Percentiles rank a stretch among this genome's conserved stretches.
These are phyloP conservation scores for Drosophila mayri DNA, from an alignment of 1,140 invertebrate genomes.

Conservation along the genomic window DNA sequence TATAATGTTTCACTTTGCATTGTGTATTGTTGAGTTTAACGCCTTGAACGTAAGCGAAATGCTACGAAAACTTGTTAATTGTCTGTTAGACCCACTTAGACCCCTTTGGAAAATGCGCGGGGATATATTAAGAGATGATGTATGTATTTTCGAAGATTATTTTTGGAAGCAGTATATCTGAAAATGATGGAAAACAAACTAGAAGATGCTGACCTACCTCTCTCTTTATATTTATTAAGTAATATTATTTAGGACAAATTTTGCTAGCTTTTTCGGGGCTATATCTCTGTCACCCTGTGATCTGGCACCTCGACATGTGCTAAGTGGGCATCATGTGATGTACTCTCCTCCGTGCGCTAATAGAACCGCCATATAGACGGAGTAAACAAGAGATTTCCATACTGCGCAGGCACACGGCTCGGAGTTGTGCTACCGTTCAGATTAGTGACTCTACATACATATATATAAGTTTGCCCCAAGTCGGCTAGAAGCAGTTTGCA, in stretches of 20 bases:
- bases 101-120: slow-evolving; percentile 12
- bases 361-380: slow-evolving; percentile 43
- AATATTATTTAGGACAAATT: not conserved
- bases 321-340: slow-evolving; percentile 71
- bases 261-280: not conserved
- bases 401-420: slow-evolving; percentile 32
- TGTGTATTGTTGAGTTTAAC: slow-evolving; percentile 64
- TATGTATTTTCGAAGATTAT: slow-evolving; percentile 27
- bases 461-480: slow-evolving; percentile 1
- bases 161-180: not conserved
- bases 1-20: slow-evolving; percentile 34
- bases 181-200: slow-evolving; percentile 3
- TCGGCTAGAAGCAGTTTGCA: slow-evolving; percentile 30
- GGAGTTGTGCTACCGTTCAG: slow-evolving; percentile 33
- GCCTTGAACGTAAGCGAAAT: slow-evolving; percentile 38
- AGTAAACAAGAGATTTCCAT: slow-evolving; percentile 34
- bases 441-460: slow-evolving; percentile 15
- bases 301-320: slow-evolving; percentile 52
- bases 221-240: not conserved
- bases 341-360: slow-evolving; percentile 32
- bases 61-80: slow-evolving; percentile 60
- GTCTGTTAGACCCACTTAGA: slow-evolving; percentile 37
- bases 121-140: slow-evolving; percentile 32
- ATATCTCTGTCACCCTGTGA: slow-evolving; percentile 36
- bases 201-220: slow-evolving; percentile 23